A percentile compares a stretch with the other conserved stretches of the same genome.
phyloP scores from a whole-genome alignment of 1,140 invertebrate genomes.

The Eufriesea mexicana region DNA sequence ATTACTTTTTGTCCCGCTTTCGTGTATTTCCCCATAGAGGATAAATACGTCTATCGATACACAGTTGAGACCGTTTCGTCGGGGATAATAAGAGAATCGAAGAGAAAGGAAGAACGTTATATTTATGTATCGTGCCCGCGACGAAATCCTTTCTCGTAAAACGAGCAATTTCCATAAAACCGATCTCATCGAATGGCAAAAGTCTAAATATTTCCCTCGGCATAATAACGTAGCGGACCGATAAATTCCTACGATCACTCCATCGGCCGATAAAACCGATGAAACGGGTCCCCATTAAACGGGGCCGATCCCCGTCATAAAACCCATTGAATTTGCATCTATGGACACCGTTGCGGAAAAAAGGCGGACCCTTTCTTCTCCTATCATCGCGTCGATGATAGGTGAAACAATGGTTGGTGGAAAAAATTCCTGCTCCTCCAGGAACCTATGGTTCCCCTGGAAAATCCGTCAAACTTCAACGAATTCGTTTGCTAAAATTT shows the following conservation, averaged over 20 bases:
- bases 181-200: background rate
- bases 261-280: background rate
- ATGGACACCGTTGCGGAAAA: background rate
- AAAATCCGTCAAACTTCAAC: too few species aligned
- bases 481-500: too few species aligned
- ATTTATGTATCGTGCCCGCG: background rate
- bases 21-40: too few species aligned
- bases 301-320: background rate
- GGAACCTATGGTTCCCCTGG: too few species aligned
- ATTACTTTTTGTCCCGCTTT: background rate
- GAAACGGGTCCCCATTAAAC: conserved; percentile 12
- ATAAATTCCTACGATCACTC: conserved; percentile 22
- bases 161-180: conserved; percentile 23
- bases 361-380: background rate
- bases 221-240: conserved; percentile 1
- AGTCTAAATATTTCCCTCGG: background rate
- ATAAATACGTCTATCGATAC: background rate
- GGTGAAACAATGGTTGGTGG: too few species aligned
- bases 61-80: background rate
- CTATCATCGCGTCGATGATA: background rate
- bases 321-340: conserved; percentile 12
- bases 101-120: background rate
- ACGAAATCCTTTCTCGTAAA: conserved; percentile 11
- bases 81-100: too few species aligned
- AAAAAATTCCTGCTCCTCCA: background rate